Evolutionary conservation across 2,113 vertebrate genomes (phyloP).

Genomic region (Sterna hirundo): DNA sequence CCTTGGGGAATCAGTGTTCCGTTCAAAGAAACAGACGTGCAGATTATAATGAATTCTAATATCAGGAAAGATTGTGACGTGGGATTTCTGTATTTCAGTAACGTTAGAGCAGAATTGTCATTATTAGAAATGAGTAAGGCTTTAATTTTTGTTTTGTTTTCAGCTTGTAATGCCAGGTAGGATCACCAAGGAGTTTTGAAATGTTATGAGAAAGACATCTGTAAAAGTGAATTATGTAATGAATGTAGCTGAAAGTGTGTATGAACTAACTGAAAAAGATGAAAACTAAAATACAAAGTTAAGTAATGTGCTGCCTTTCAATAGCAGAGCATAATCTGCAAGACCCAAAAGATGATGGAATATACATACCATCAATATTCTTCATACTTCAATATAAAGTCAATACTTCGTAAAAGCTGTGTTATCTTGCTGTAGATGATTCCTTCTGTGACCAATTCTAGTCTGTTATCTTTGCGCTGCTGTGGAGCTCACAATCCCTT

Average conservation of each 20-base stretch:
- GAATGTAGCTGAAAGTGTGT: neutral
- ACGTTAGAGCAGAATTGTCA: neutral
- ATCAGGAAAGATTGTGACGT: neutral
- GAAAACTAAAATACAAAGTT: neutral
- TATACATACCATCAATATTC: neutral
- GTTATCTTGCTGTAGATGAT: neutral
- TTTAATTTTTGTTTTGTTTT: neutral
- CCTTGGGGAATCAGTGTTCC: conserved; percentile 14
- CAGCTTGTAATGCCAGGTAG: neutral
- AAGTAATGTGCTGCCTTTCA: neutral
- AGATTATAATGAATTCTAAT: neutral
- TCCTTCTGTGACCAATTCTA: neutral
- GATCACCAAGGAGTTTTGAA: neutral
- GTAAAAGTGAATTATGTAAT: neutral
- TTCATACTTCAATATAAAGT: neutral
- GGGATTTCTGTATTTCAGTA: neutral
- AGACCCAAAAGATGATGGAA: neutral
- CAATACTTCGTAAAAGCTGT: neutral
- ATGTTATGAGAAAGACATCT: neutral
- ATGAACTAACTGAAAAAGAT: neutral
- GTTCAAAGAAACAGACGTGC: neutral
- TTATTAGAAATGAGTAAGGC: neutral
- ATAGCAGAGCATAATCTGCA: neutral
- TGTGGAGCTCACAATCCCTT: neutral
- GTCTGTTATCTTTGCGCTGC: neutral